Evolutionary conservation across 2,888 invertebrate species (phyloP).

Genomic region (Callosobruchus maculatus): DNA sequence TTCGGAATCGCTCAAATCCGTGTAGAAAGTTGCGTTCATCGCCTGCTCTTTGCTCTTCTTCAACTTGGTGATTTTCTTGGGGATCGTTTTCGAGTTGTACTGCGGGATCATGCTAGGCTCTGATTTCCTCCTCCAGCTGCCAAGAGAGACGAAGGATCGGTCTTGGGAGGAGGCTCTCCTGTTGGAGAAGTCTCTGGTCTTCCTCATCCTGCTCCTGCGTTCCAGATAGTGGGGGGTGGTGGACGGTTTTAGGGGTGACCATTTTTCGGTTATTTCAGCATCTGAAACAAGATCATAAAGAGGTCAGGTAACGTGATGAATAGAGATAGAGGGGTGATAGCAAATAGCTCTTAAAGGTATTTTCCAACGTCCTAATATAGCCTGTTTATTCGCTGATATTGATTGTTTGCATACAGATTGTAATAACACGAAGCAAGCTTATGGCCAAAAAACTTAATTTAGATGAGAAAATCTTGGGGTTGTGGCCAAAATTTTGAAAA

Average conservation of each 20-base stretch:
- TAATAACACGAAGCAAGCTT: too few relatives aligned
- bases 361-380: too few relatives aligned
- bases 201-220: conserved; percentile 68
- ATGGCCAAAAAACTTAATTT: too few relatives aligned
- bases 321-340: too few relatives aligned
- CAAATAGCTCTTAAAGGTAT: too few relatives aligned
- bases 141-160: conserved; percentile 55
- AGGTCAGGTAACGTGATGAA: too few relatives aligned
- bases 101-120: conserved; percentile 60
- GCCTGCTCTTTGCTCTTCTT: conserved; percentile 62
- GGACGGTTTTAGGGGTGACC: conserved; percentile 66
- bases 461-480: too few relatives aligned
- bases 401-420: too few relatives aligned
- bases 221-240: conserved; percentile 90
- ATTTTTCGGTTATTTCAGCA: conserved; percentile 38
- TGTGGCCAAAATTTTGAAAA: too few relatives aligned
- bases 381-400: too few relatives aligned
- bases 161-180: conserved; percentile 48
- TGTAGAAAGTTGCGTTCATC: conserved; percentile 62
- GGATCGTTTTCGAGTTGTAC: conserved; percentile 66
- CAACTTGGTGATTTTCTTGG: conserved; percentile 67
- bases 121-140: conserved; percentile 69
- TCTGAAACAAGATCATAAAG: too few relatives aligned
- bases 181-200: conserved; percentile 51
- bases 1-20: conserved; percentile 62